A percentile compares a stretch with the other conserved stretches of the same genome.
phyloP scores from a whole-genome alignment of 2,113 vertebrate genomes.

The Oreochromis spilurus region DNA sequence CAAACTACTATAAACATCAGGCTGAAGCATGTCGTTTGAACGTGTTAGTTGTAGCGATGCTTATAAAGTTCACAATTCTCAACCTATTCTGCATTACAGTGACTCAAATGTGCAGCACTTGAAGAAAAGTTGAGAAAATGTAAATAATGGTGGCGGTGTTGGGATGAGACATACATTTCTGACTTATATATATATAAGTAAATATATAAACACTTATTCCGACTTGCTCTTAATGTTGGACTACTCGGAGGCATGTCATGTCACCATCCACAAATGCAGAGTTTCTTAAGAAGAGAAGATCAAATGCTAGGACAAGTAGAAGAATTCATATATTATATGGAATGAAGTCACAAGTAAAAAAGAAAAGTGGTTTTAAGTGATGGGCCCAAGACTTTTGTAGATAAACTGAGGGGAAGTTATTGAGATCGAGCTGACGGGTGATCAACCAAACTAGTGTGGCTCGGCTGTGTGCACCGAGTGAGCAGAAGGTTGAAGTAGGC shows the following conservation, averaged over 20 bases:
- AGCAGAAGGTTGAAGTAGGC: constrained; percentile 75
- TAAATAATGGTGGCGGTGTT: neutral
- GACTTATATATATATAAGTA: neutral
- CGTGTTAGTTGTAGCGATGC: neutral
- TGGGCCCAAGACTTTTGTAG: neutral
- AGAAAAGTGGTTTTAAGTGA: neutral
- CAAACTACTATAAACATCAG: constrained; percentile 6
- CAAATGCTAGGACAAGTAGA: neutral
- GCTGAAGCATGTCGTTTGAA: neutral
- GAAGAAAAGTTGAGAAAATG: neutral
- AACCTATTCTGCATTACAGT: neutral
- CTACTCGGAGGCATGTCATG: neutral
- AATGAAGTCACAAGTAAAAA: neutral
- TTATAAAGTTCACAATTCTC: neutral
- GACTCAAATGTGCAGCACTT: neutral
- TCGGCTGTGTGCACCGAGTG: neutral
- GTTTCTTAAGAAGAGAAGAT: neutral
- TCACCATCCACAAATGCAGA: neutral
- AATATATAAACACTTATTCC: neutral
- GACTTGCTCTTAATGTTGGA: neutral
- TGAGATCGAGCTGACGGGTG: neutral
- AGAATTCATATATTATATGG: neutral
- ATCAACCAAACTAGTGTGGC: constrained; percentile 15
- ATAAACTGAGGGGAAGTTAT: neutral
- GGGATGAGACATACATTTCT: neutral